Evolutionary conservation across 2,797 vertebrate species (phyloP), one percentile per base, ranked within the genome.

Genomic region (Coregonus sp.): DNA sequence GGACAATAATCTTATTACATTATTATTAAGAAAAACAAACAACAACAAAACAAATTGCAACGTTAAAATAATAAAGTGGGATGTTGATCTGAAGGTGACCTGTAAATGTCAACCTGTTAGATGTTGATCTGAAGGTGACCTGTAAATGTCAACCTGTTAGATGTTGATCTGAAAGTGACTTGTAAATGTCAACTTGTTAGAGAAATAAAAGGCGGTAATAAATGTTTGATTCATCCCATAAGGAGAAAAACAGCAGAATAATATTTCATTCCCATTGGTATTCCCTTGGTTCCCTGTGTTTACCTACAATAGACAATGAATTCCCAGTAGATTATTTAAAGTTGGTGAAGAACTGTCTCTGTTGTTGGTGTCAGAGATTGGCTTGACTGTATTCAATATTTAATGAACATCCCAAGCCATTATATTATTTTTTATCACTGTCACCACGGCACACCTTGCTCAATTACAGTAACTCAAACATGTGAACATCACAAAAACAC

Each of bases 261-360:
- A 25, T 86, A 88, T 93, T 94, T 93, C 82, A 94, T 95, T 94
- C 93, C 86, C 87, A 92, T 86, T 84, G 76, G n/a, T 92, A 94
- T 93, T 93, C 94, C 93, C 93, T 86, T 52, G 90, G 88, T 89
- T 87, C 85, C 76, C 50, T 89, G 85, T 94, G 94, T 95, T 95
- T 94, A 95, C 93, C 92, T 95, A 93, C 93, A 94, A 92, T 90
- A 93, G 91, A 91, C 90, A 88, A 86, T 86, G 78, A 94, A 95
- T 92, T 95, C 95, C 94, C 94, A 83, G 90, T 90, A 89, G 94
- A 88, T 94, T 95, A 94, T 95, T 95, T 95, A 95, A 91, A 91
- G 9, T 47, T 47, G 9, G 11, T 88, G 56, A 25, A 25, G 15
- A 3, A 83, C 65, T 71, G 88, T 63, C 72, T 92, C 67, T 70